Conservation (phyloP, 1,140 invertebrate genomes). For the Cardiocondyla obscurior region DNA sequence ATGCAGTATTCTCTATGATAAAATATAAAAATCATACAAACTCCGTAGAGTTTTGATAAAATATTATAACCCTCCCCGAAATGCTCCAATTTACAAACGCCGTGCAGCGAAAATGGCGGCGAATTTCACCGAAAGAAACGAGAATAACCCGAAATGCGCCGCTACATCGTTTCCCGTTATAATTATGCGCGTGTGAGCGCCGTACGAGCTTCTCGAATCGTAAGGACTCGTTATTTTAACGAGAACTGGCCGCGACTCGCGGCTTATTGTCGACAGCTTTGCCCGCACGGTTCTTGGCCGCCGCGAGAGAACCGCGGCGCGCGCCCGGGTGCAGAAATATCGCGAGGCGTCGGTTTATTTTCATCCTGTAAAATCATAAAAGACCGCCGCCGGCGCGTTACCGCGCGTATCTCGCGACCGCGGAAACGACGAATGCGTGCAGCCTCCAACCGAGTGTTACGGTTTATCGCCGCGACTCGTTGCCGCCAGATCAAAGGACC, state of each 20-base stretch:
- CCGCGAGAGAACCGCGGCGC: conserved; percentile 47
- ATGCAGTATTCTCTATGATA: background rate
- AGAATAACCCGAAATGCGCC: conserved; percentile 54
- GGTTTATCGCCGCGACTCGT: conserved; percentile 28
- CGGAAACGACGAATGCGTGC: conserved; percentile 20
- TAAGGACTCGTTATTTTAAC: conserved; percentile 75
- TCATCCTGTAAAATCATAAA: conserved; percentile 77
- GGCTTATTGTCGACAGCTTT: conserved; percentile 66
- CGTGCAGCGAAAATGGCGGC: background rate
- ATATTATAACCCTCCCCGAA: background rate
- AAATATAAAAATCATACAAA: background rate
- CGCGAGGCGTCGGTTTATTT: conserved; percentile 76
- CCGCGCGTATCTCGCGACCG: background rate
- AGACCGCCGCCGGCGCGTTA: conserved; percentile 28
- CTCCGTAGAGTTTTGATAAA: background rate
- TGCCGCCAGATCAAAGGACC: conserved; percentile 42
- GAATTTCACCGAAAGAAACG: conserved; percentile 16
- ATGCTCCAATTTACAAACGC: background rate
- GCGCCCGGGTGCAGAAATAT: conserved; percentile 72
- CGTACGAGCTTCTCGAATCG: conserved; percentile 67
- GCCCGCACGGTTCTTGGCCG: conserved; percentile 39
- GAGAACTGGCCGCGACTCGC: conserved; percentile 67
- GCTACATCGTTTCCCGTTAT: conserved; percentile 20
- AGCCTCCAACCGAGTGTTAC: conserved; percentile 8
- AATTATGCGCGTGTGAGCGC: conserved; percentile 44